A percentile compares a stretch with the other conserved stretches of the same genome.
Conservation (phyloP, 2,113 vertebrate genomes). For the Oryzias woworae region DNA sequence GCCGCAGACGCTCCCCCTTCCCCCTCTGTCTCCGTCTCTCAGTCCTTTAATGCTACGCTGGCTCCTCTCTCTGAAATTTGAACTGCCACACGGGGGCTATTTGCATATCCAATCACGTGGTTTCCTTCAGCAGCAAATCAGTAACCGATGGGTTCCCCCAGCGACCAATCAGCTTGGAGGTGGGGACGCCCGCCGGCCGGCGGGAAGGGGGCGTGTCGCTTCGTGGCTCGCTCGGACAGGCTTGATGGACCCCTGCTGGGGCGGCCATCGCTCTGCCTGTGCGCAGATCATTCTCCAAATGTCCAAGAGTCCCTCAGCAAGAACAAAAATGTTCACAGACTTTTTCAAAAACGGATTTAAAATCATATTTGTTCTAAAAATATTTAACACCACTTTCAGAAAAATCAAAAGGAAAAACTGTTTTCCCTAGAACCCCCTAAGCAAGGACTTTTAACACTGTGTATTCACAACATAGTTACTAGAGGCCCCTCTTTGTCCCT, state of each 20-base stretch:
- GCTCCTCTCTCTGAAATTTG: constrained; percentile 50
- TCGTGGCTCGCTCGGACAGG: constrained; percentile 28
- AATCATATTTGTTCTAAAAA: too few relatives aligned
- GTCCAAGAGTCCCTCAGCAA: background rate
- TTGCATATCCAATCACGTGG: constrained; percentile 62
- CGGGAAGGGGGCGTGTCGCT: constrained; percentile 32
- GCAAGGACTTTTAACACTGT: too few relatives aligned
- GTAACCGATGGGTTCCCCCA: rapidly evolving
- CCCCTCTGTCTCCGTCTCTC: constrained; percentile 6
- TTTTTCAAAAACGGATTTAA: too few relatives aligned
- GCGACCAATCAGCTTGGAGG: constrained; percentile 35
- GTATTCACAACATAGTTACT: too few relatives aligned
- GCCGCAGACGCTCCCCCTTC: constrained; percentile 35
- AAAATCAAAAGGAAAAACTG: too few relatives aligned
- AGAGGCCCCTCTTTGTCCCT: too few relatives aligned
- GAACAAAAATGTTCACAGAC: background rate
- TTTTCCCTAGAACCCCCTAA: too few relatives aligned
- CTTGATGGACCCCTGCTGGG: constrained; percentile 62
- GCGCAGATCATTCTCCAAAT: background rate
- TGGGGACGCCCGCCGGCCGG: constrained; percentile 25
- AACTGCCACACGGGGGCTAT: constrained; percentile 44
- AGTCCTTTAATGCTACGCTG: constrained; percentile 17
- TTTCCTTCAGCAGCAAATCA: constrained; percentile 44
- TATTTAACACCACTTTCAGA: too few relatives aligned
- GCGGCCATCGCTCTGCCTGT: background rate